Base-by-base conservation (phyloP, 2,888 invertebrate genomes). In the Ichneumoninae sp. region DNA sequence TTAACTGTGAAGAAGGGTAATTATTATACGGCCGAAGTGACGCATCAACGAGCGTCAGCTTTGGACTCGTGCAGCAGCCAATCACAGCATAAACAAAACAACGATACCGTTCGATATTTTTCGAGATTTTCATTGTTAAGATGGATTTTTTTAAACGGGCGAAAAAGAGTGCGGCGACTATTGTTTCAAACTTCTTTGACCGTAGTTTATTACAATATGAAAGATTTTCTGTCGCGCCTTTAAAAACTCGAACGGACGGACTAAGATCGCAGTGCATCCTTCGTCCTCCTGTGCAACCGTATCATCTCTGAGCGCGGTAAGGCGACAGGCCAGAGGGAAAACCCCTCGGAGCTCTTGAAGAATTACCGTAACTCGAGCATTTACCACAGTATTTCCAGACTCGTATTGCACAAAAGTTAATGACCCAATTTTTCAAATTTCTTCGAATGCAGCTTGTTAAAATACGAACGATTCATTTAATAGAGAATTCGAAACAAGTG, bases 241-340 rank as follows among this genome's bases (percentile, higher is more conserved):
- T 63, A 65, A 57, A 65, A 60, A 68, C 83, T 79, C 81, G 65
- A 54, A 83, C 85, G 88, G 52, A 83, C 84, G 88, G 88, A 89
- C 89, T 89, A 90, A 90, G 89, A 91, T 91, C 90, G 86, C 71
- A 89, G 88, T 89, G 89, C 90, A 84, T 70, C 54, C 69, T 75
- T 77, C 54, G 54, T 52, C 76, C 36, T 30, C 70, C 19, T 78
- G 47, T 52, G 54, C 68, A 66, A 30, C 57, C 75, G 69, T 74
- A 77, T 75, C 68, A 63, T 77, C 60, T 77, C n/a, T 70, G n/a
- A 57, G 50, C 22, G 47, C 74, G 33, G 69, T 65, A 54, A 65
- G 60, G 22, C 80, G 66, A 78, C 68, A 81, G 77, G 86, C 85
- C 86, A 82, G 84, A 86, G 81, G 79, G 80, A 81, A 71, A 70